Base-by-base conservation (phyloP, 1,140 invertebrate species). In the Acromyrmex heyeri region DNA sequence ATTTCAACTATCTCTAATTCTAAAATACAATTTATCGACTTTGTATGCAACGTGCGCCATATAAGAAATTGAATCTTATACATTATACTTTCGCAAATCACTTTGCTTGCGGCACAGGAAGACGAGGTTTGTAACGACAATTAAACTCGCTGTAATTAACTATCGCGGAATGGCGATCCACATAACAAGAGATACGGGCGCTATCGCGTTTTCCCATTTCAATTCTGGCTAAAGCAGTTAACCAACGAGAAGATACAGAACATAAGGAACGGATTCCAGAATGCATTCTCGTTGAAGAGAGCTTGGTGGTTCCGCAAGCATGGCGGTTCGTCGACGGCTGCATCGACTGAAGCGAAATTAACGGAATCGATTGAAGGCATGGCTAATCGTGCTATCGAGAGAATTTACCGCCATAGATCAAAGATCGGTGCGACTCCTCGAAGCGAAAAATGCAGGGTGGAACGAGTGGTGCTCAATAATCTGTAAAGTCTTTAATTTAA, bases 401-500 rank as follows among this genome's bases (percentile, higher is more conserved):
- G 78, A 72, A 82, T 72, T 72, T 72, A 82, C 78, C 53, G 78
- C 21, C 78, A 65, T 53, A 53, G 78, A 82, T 82, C 78, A 82
- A 82, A 82, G 65, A 82, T 82, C 78, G 50, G n/a, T 4, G 50
- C 30, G 48, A 70, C 50, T 62, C n/a, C 8, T 44, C 55, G 55
- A 50, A 38, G n/a, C 48, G 77, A 67, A 50, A 79, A 67, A 77
- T 59, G 67, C 61, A 57, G 87, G 70, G 69, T 18, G 67, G 83
- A 85, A 85, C 61, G 70, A 88, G 81, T 73, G 78, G 38, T 76
- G 87, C 72, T 86, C 89, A 85, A 85, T 88, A 88, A 85, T 76
- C 91, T 86, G 91, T 91, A 90, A 90, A 34, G 87, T 88, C 78
- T 89, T 87, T 85, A 65, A 85, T 85, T 77, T 77, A 62, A 57